Evolutionary conservation across 2,113 vertebrate genomes (phyloP).

Genomic region (Eublepharis macularius): DNA sequence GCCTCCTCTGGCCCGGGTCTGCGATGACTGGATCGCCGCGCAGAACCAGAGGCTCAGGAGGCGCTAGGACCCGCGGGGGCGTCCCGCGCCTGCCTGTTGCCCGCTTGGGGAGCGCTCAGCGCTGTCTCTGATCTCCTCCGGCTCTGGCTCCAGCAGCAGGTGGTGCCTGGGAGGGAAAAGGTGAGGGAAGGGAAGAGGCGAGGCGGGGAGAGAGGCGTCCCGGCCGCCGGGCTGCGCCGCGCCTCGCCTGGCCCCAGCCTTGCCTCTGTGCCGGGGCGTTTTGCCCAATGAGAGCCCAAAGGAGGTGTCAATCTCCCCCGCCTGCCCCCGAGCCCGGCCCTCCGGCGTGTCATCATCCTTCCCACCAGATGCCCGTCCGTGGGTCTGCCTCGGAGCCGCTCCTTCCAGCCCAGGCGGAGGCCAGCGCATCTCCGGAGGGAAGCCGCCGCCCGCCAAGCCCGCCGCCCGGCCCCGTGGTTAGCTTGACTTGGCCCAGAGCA

Average conservation of each 20-base stretch:
- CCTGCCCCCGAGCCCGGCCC: slow-evolving; percentile 51
- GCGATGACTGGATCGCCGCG: background rate
- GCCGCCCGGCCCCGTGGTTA: background rate
- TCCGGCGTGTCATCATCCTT: slow-evolving; percentile 50
- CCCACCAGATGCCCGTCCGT: slow-evolving; percentile 18
- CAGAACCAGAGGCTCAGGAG: background rate
- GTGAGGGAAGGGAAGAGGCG: background rate
- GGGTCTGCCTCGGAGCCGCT: background rate
- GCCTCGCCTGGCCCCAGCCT: slow-evolving; percentile 40
- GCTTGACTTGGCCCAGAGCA: background rate
- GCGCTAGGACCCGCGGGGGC: background rate
- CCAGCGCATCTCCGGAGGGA: background rate
- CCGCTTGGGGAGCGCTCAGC: background rate
- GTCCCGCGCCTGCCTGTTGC: background rate
- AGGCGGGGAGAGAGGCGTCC: background rate
- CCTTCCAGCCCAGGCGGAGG: background rate
- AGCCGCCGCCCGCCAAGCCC: background rate
- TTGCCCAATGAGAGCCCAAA: slow-evolving; percentile 77
- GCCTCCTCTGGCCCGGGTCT: background rate
- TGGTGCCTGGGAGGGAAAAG: slow-evolving; percentile 21
- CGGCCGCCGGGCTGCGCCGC: slow-evolving; percentile 19
- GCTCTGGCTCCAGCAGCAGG: slow-evolving; percentile 8
- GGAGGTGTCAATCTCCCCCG: slow-evolving; percentile 68
- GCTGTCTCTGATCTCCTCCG: slow-evolving; percentile 4
- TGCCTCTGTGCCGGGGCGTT: slow-evolving; percentile 57